phyloP scores from a whole-genome alignment of 2,113 vertebrate species.

The Columba janthina region DNA sequence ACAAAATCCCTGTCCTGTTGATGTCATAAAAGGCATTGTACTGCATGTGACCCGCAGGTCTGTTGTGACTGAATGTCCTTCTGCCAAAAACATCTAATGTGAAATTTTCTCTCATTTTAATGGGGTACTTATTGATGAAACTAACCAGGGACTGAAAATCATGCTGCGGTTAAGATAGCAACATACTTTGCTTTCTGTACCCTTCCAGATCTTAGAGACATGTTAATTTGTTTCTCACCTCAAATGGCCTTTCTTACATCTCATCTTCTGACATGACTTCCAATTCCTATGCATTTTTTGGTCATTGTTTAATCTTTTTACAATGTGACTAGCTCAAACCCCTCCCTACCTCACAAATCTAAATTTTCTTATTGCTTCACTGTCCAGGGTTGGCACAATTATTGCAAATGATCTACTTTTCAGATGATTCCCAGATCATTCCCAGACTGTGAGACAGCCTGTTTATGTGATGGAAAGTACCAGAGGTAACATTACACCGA shows the following conservation, averaged over 20 bases:
- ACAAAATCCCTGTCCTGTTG: background rate
- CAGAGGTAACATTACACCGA: conserved; percentile 30
- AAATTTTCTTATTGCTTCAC: conserved; percentile 38
- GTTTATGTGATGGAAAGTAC: conserved; percentile 58
- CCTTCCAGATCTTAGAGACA: background rate
- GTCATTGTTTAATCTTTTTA: conserved; percentile 38
- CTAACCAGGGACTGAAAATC: background rate
- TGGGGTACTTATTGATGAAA: background rate
- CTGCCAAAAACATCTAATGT: background rate
- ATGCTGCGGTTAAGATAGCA: background rate
- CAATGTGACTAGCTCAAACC: background rate
- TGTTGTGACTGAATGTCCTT: background rate
- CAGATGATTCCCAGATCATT: conserved; percentile 68
- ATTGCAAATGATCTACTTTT: conserved; percentile 58
- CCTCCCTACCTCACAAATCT: conserved; percentile 9
- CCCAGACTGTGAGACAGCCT: conserved; percentile 68
- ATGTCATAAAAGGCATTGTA: background rate
- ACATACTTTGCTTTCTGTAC: background rate
- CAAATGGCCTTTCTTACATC: conserved; percentile 14
- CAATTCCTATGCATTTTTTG: conserved; percentile 19
- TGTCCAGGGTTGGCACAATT: conserved; percentile 47
- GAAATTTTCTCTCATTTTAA: background rate
- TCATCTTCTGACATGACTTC: background rate
- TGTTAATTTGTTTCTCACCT: conserved; percentile 35
- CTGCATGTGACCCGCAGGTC: background rate